Evolutionary conservation across 1,140 invertebrate species (phyloP).

Genomic region (Sarcophaga peregrina): DNA sequence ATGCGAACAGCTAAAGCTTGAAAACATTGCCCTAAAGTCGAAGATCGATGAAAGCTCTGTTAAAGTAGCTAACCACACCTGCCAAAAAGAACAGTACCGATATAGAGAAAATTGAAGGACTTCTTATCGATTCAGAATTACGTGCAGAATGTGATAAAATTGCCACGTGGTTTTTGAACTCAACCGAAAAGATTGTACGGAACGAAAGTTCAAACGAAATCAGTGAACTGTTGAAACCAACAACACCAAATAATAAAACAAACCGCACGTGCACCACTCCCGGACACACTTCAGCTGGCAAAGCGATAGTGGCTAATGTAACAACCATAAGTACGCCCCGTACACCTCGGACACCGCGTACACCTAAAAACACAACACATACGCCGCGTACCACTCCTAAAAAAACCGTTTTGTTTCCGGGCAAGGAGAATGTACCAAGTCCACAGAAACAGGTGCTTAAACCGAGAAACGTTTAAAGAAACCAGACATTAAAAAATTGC

Average conservation of each 20-base stretch:
- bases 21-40: conserved; percentile 63
- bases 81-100: conserved; percentile 59
- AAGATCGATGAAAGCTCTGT: conserved; percentile 52
- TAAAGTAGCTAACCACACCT: conserved; percentile 49
- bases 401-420: conserved; percentile 58
- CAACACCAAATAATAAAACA: conserved; percentile 51
- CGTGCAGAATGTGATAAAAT: conserved; percentile 64
- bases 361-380: conserved; percentile 49
- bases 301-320: conserved; percentile 46
- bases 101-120: conserved; percentile 62
- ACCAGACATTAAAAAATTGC: no score
- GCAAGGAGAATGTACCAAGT: conserved; percentile 62
- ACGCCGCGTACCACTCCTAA: conserved; percentile 60
- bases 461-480: conserved; percentile 57
- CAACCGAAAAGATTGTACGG: conserved; percentile 60
- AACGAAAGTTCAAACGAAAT: conserved; percentile 59
- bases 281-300: conserved; percentile 46
- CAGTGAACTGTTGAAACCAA: conserved; percentile 52
- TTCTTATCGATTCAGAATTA: conserved; percentile 59
- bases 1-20: conserved; percentile 63
- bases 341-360: conserved; percentile 57
- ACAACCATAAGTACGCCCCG: conserved; percentile 50
- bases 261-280: conserved; percentile 51
- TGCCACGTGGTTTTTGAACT: conserved; percentile 59
- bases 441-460: conserved; percentile 64